phyloP scores from a whole-genome alignment of 2,113 vertebrate genomes.

The Eublepharis macularius region DNA sequence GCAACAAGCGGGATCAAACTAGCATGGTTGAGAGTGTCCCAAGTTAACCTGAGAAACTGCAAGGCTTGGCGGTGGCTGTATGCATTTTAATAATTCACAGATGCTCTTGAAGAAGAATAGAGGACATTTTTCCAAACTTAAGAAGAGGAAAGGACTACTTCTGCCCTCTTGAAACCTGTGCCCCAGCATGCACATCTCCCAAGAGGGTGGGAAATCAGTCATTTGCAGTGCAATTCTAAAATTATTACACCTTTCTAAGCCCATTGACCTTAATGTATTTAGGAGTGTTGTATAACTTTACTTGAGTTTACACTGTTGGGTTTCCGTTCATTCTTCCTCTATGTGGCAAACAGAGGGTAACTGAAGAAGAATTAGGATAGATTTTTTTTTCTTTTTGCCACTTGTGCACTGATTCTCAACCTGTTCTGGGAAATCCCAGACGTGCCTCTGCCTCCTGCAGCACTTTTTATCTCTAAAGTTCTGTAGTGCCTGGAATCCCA shows the following conservation, averaged over 20 bases:
- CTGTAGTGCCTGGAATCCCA: background rate
- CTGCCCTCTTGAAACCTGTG: no score
- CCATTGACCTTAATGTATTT: no score
- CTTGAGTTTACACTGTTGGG: no score
- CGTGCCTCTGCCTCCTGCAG: background rate
- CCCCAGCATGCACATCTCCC: no score
- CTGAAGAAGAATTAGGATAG: background rate
- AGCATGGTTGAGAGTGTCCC: background rate
- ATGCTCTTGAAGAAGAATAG: accelerated
- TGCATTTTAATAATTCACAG: background rate
- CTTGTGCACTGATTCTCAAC: background rate
- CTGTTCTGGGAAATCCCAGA: background rate
- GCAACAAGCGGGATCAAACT: background rate
- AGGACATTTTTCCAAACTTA: background rate
- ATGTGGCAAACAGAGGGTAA: background rate
- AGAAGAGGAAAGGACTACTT: background rate
- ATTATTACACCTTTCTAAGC: no score
- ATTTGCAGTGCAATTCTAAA: no score
- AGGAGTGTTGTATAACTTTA: no score
- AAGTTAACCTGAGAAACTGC: background rate
- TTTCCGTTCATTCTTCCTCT: no score
- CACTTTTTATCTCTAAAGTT: background rate
- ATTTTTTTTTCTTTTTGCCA: background rate
- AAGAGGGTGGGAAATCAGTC: no score
- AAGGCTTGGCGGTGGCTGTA: accelerated